Base-by-base conservation (phyloP, 2,797 vertebrate species). In the Myioborus miniatus region DNA sequence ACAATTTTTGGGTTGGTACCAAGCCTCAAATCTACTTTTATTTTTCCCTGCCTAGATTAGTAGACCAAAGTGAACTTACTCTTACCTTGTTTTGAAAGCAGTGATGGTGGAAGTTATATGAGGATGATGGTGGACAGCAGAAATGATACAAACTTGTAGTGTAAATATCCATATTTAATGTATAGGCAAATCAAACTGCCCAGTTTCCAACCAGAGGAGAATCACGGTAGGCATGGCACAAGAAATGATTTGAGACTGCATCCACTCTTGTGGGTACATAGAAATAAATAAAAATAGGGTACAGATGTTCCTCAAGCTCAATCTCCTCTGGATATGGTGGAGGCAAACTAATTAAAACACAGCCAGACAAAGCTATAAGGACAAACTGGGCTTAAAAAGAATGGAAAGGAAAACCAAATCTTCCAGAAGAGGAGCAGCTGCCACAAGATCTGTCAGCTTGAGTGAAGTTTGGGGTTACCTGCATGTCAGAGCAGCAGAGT, bases 1-100 rank as follows among this genome's bases (percentile, higher is more conserved):
- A 98, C 97, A 97, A 96, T 97, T 97, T 98, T 97, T 96, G 97
- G 95, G 96, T 93, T 94, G 97, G 67, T 71, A 98, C 97, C 97
- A 98, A 97, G 84, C 88, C 93, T 96, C 34, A 72, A 97, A 96
- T 96, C 90, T 96, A 83, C 79, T 97, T 96, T 84, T 97, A 89
- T 94, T 97, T 96, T 97, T 69, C 88, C 83, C 75, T 89, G 46
- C 83, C 58, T 90, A 36, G 67, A 77, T 75, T 71, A 95, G 88
- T 77, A 93, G 80, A 95, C 89, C 71, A 93, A 94, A 95, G 84
- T 82, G 80, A 94, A 88, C 59, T 90, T 87, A 67, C 15, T 93
- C 71, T 46, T 94, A 80, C 55, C 87, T 95, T 96, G 46, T 78
- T 90, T 93, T 83, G 87, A 83, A 91, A 91, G 77, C 50, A 89